phyloP scores from a whole-genome alignment of 2,888 invertebrate species.

The Apomyelois bistriatella region DNA sequence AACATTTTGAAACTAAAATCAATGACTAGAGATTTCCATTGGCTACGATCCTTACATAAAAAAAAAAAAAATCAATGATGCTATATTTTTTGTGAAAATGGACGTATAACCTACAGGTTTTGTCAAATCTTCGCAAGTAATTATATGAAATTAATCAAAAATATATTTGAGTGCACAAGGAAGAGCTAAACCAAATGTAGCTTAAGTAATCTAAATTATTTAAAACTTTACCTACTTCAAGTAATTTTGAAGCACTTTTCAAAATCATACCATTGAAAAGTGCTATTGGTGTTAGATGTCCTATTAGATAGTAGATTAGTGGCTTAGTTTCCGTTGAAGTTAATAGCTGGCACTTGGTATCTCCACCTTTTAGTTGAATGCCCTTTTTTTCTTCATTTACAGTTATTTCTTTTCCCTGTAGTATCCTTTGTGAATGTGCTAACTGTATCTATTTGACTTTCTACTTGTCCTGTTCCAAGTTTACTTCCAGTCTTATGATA shows the following conservation, averaged over 20 bases:
- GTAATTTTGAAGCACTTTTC: conserved; percentile 26
- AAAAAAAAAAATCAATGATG: too few relatives aligned
- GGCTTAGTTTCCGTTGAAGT: conserved; percentile 63
- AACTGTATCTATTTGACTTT: conserved; percentile 16
- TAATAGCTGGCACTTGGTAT: conserved; percentile 76
- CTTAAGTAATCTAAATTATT: conserved; percentile 30
- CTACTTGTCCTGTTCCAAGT: conserved; percentile 22
- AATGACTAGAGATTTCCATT: too few relatives aligned
- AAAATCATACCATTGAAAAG: conserved; percentile 24
- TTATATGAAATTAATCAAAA: background rate
- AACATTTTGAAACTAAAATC: too few relatives aligned
- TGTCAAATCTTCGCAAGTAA: too few relatives aligned
- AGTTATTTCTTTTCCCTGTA: conserved; percentile 61
- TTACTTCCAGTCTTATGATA: conserved; percentile 10
- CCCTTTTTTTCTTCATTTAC: conserved; percentile 56
- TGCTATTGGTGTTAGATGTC: conserved; percentile 64
- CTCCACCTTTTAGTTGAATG: conserved; percentile 66
- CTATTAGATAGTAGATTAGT: conserved; percentile 66
- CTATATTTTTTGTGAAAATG: too few relatives aligned
- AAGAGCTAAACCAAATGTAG: conserved; percentile 43
- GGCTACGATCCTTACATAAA: too few relatives aligned
- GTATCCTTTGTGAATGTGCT: conserved; percentile 54
- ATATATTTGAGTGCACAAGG: background rate
- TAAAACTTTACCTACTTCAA: conserved; percentile 8
- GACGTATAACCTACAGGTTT: too few relatives aligned